These are phyloP conservation scores for Sturnira hondurensis DNA, from an alignment of 2,113 vertebrate species.

Conservation along the genomic window DNA sequence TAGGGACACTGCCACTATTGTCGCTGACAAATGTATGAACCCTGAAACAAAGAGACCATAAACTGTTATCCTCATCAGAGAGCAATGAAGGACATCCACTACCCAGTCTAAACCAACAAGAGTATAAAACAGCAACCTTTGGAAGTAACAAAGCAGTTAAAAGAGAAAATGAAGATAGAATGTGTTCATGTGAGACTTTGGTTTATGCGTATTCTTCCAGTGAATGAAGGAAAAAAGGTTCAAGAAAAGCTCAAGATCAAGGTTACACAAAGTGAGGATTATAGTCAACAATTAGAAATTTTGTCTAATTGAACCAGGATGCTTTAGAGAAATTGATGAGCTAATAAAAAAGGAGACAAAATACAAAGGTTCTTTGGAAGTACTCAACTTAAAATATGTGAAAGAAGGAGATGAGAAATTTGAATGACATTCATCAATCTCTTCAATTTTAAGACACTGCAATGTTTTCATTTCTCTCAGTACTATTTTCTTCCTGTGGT, in stretches of 20 bases:
- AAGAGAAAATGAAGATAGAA: slow-evolving; percentile 95
- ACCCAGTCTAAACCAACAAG: slow-evolving; percentile 93
- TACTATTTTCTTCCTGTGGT: slow-evolving; percentile 40
- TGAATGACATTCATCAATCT: slow-evolving; percentile 73
- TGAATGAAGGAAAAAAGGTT: slow-evolving; percentile 92
- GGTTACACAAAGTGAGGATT: slow-evolving; percentile 93
- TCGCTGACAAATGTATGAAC: slow-evolving; percentile 97
- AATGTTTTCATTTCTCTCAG: background rate
- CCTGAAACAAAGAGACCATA: slow-evolving; percentile 96
- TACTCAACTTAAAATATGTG: slow-evolving; percentile 94
- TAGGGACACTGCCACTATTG: slow-evolving; percentile 94
- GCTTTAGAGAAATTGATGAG: slow-evolving; percentile 97
- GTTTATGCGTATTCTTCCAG: slow-evolving; percentile 83
- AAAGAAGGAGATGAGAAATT: slow-evolving; percentile 97
- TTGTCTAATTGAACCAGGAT: slow-evolving; percentile 94
- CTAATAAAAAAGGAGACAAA: slow-evolving; percentile 94
- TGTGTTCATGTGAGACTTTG: slow-evolving; percentile 95
- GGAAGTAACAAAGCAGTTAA: slow-evolving; percentile 94
- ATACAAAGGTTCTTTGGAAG: slow-evolving; percentile 92
- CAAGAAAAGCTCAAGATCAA: slow-evolving; percentile 96
- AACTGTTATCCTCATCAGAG: slow-evolving; percentile 91
- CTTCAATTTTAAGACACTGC: background rate
- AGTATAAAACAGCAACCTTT: slow-evolving; percentile 97
- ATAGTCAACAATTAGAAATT: slow-evolving; percentile 92
- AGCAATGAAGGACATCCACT: slow-evolving; percentile 98